Conservation (phyloP, 2,888 invertebrate species). For the Chrysolina haemoptera region DNA sequence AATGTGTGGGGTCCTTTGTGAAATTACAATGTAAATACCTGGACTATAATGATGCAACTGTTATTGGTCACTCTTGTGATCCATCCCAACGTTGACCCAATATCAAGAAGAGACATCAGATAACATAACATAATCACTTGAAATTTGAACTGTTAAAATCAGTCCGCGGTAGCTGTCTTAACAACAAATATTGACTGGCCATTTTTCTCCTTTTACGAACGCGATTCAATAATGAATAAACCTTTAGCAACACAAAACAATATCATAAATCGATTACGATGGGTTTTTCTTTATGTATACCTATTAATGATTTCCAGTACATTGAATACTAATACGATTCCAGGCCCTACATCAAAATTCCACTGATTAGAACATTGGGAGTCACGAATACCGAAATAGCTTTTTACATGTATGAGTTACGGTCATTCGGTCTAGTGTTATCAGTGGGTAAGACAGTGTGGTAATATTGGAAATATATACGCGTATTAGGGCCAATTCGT, state of each 20-base stretch:
- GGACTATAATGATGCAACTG: no score
- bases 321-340: conserved; percentile 32
- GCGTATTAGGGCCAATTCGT: conserved; percentile 64
- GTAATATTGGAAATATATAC: conserved; percentile 65
- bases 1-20: no score
- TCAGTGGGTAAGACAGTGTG: conserved; percentile 63
- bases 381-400: conserved; percentile 31
- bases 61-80: no score
- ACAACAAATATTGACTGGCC: no score
- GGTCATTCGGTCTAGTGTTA: conserved; percentile 58
- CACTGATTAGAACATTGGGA: conserved; percentile 38
- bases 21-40: no score
- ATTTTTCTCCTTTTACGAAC: no score
- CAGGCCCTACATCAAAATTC: conserved; percentile 34
- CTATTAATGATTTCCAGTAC: conserved; percentile 21
- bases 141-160: no score
- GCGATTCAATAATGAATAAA: not conserved
- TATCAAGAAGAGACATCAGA: no score
- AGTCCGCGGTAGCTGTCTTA: no score
- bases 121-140: no score
- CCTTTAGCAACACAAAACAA: not conserved
- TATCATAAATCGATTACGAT: not conserved
- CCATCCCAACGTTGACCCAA: no score
- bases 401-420: conserved; percentile 56
- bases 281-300: not conserved